A percentile compares a stretch with the other conserved stretches of the same genome.
phyloP scores from a whole-genome alignment of 2,888 invertebrate species.

The Torymus tubicola region DNA sequence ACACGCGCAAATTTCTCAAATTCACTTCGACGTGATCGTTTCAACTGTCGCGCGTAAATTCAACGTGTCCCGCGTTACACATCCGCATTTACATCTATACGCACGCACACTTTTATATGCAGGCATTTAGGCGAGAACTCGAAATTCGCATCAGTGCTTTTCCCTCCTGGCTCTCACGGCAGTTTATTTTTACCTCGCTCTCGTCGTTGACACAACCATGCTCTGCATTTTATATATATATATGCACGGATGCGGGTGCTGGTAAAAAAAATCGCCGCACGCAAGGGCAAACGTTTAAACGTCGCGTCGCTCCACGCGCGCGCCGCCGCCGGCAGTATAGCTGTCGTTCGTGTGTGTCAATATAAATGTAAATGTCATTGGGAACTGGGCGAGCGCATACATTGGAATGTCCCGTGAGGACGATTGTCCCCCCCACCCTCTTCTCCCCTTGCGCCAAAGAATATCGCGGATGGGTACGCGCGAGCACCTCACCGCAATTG shows the following conservation, averaged over 20 bases:
- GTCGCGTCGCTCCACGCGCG: slow-evolving; percentile 59
- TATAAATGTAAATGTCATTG: slow-evolving; percentile 75
- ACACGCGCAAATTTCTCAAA: too few relatives aligned
- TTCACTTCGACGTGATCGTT: too few relatives aligned
- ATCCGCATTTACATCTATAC: too few relatives aligned
- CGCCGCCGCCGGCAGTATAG: too few relatives aligned
- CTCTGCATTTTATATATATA: background rate
- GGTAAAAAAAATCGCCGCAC: background rate
- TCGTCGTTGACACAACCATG: background rate
- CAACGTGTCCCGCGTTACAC: background rate
- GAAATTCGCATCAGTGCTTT: slow-evolving; percentile 32
- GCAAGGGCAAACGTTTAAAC: slow-evolving; percentile 30
- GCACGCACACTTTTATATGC: slow-evolving; percentile 5
- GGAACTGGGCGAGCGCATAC: slow-evolving; percentile 62
- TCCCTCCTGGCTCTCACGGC: slow-evolving; percentile 16
- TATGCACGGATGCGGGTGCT: too few relatives aligned
- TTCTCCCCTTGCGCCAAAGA: slow-evolving; percentile 14
- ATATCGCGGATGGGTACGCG: slow-evolving; percentile 31
- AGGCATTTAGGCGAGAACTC: slow-evolving; percentile 13
- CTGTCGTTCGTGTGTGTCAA: slow-evolving; percentile 64
- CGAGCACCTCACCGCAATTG: slow-evolving; percentile 37
- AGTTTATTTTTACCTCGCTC: slow-evolving; percentile 22
- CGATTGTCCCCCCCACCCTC: slow-evolving; percentile 61
- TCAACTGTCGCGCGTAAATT: too few relatives aligned
- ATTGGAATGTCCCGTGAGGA: slow-evolving; percentile 67